phyloP scores from a whole-genome alignment of 2,113 vertebrate species.

The Myrmecophaga tridactyla region DNA sequence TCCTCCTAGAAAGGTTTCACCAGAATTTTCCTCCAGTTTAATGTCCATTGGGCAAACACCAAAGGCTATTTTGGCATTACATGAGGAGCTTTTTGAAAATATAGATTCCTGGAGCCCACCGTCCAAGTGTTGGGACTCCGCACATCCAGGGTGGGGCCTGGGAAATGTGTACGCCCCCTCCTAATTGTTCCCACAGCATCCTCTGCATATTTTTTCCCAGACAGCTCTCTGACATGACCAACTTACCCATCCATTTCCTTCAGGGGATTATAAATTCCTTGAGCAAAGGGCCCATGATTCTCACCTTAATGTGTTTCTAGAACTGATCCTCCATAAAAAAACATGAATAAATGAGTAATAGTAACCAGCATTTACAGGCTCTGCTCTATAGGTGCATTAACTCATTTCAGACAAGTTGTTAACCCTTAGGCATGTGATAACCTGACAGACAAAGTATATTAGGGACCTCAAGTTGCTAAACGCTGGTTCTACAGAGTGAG shows the following conservation, averaged over 20 bases:
- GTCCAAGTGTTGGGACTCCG: too few relatives aligned
- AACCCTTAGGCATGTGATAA: not conserved
- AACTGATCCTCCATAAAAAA: not conserved
- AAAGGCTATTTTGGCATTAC: not conserved
- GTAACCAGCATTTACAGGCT: not conserved
- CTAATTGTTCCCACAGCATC: not conserved
- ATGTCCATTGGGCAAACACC: not conserved
- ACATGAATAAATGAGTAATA: not conserved
- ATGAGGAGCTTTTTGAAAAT: not conserved
- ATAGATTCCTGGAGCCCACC: not conserved
- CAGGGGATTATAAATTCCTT: not conserved
- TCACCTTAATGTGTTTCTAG: not conserved
- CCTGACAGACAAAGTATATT: not conserved
- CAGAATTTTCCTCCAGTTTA: not conserved
- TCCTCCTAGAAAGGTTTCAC: not conserved
- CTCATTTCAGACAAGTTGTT: not conserved
- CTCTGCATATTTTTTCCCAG: not conserved
- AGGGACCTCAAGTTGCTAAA: not conserved
- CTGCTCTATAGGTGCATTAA: not conserved
- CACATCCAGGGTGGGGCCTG: not conserved
- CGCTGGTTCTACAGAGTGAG: not conserved
- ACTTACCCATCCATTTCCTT: not conserved
- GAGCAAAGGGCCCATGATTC: not conserved
- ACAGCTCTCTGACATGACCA: not conserved
- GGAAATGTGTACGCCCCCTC: not conserved